A percentile compares a stretch with the other conserved stretches of the same genome.
phyloP scores from a whole-genome alignment of 1,140 invertebrate genomes.

The Globodera ellingtonae region DNA sequence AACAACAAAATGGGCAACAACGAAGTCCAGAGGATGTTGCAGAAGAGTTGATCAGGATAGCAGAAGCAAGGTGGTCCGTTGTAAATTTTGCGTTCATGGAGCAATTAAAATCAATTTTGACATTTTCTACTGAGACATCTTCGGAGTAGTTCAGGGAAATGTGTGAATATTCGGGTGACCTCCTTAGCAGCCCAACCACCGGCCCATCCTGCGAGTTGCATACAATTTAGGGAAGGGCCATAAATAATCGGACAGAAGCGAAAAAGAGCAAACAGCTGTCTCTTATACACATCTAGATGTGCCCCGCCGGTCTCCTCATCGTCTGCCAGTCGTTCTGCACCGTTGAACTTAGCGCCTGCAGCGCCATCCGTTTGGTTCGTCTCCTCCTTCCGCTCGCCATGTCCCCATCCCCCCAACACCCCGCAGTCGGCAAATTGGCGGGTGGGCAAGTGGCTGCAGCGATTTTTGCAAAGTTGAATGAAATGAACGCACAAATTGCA shows the following conservation, averaged over 20 bases:
- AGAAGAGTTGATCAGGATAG: constrained; percentile 15
- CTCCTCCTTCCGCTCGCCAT: not conserved
- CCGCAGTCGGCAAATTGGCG: not conserved
- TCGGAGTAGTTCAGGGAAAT: not conserved
- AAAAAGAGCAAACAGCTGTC: constrained; percentile 12
- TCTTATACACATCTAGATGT: too few relatives aligned
- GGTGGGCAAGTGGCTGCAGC: not conserved
- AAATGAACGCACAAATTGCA: not conserved
- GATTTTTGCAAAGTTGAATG: not conserved
- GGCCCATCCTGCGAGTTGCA: not conserved
- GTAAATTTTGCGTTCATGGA: not conserved
- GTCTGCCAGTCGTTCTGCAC: not conserved
- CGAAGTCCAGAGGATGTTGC: constrained; percentile 1
- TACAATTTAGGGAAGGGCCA: not conserved
- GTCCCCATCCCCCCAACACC: not conserved
- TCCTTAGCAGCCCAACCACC: not conserved
- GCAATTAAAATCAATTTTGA: too few relatives aligned
- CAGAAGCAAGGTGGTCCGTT: constrained; percentile 20
- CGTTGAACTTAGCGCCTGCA: not conserved
- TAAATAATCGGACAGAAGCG: constrained; percentile 2
- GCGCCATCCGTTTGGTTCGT: not conserved
- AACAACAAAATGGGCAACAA: not conserved
- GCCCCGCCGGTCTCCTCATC: not conserved
- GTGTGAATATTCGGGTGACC: not conserved
- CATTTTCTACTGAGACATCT: not conserved